phyloP scores from a whole-genome alignment of 2,113 vertebrate genomes.

The Psammodynastes pulverulentus region DNA sequence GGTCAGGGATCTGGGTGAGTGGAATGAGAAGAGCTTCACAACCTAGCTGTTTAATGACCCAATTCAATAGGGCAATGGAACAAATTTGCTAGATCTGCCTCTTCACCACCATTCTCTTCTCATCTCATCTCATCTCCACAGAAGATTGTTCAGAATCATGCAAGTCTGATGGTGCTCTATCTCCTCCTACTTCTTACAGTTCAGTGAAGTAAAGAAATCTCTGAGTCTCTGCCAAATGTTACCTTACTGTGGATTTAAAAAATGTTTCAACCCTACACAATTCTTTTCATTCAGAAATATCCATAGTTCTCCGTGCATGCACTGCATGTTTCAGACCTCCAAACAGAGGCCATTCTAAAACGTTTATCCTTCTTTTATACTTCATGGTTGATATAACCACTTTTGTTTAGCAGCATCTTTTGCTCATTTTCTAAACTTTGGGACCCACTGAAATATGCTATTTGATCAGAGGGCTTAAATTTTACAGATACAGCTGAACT shows the following conservation, averaged over 20 bases:
- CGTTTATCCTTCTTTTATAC: not conserved
- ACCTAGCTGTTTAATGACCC: not conserved
- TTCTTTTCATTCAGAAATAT: not conserved
- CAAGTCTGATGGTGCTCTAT: not conserved
- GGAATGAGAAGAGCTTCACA: not conserved
- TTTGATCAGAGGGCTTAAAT: not conserved
- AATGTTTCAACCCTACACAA: not conserved
- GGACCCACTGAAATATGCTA: not conserved
- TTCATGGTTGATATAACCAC: not conserved
- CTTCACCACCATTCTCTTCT: not conserved
- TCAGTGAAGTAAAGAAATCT: not conserved
- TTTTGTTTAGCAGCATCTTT: not conserved
- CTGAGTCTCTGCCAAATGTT: not conserved
- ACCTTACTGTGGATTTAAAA: not conserved
- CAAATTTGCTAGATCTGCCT: not conserved
- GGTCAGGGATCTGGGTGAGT: slow-evolving; percentile 82
- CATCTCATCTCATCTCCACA: not conserved
- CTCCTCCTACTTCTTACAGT: not conserved
- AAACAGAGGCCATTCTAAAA: not conserved
- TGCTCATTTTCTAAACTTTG: not conserved
- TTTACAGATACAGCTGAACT: not conserved
- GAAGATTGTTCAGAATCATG: not conserved
- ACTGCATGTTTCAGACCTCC: not conserved
- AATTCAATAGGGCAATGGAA: not conserved
- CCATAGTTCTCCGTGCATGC: not conserved